These are phyloP conservation scores for Chauna torquata DNA, from an alignment of 2,113 vertebrate species.

Conservation along the genomic window DNA sequence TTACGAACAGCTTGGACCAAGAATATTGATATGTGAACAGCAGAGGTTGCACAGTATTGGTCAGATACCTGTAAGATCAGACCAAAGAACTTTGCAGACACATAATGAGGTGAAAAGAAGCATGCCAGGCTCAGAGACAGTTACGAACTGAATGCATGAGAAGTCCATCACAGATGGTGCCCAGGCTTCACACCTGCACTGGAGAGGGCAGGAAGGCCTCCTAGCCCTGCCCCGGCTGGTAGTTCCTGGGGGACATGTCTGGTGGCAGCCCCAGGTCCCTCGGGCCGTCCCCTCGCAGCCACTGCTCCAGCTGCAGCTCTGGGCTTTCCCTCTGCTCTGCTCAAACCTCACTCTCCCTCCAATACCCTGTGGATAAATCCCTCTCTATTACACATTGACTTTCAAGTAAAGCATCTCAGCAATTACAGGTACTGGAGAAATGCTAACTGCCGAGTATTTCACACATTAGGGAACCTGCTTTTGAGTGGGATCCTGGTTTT, in stretches of 20 bases:
- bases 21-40: neutral
- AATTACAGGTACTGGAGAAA: neutral
- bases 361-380: neutral
- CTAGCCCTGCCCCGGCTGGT: neutral
- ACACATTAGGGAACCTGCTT: neutral
- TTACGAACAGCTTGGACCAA: neutral
- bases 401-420: neutral
- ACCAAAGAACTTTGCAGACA: neutral
- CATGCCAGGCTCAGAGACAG: neutral
- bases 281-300: neutral
- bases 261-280: neutral
- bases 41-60: rapidly evolving
- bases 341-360: neutral
- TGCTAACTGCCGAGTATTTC: neutral
- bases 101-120: neutral
- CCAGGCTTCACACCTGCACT: neutral
- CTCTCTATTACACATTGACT: neutral
- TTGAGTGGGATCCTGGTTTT: neutral
- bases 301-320: neutral
- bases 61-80: neutral
- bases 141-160: neutral
- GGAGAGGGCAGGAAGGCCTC: neutral
- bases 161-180: neutral
- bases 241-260: rapidly evolving
- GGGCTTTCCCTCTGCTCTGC: neutral